Evolutionary conservation across 35 echinoderm and acorn worm species (phyloP).

Genomic region (Lytechinus pictus): DNA sequence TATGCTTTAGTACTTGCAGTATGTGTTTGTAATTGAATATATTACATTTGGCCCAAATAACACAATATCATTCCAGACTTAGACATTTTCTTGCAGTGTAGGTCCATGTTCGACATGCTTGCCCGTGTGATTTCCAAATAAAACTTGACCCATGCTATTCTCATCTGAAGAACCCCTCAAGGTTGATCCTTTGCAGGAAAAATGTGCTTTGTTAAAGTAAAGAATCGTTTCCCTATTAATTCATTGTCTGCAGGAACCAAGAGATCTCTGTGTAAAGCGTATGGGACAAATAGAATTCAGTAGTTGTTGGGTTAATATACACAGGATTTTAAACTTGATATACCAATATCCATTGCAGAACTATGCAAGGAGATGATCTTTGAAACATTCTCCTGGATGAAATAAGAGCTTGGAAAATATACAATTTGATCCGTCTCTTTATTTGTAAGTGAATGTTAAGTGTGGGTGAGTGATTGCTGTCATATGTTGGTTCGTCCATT

Average conservation of each 20-base stretch:
- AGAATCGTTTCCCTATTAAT: background rate
- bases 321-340: background rate
- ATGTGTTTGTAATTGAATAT: background rate
- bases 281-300: too few species aligned
- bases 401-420: conserved; percentile 1
- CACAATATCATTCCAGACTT: background rate
- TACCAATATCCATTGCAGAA: background rate
- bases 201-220: background rate
- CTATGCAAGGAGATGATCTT: background rate
- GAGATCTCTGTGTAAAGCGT: too few species aligned
- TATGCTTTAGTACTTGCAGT: background rate
- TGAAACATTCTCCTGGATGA: background rate
- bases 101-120: background rate
- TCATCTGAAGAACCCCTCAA: background rate
- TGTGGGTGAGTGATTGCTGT: background rate
- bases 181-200: background rate
- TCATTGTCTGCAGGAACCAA: background rate
- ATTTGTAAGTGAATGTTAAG: background rate
- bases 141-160: background rate
- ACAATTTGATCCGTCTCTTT: background rate
- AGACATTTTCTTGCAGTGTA: background rate
- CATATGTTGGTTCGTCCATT: background rate
- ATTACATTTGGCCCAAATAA: background rate
- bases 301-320: background rate
- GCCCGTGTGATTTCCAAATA: background rate